Conservation (phyloP, 2,113 vertebrate genomes). For the Phoenicopterus ruber region DNA sequence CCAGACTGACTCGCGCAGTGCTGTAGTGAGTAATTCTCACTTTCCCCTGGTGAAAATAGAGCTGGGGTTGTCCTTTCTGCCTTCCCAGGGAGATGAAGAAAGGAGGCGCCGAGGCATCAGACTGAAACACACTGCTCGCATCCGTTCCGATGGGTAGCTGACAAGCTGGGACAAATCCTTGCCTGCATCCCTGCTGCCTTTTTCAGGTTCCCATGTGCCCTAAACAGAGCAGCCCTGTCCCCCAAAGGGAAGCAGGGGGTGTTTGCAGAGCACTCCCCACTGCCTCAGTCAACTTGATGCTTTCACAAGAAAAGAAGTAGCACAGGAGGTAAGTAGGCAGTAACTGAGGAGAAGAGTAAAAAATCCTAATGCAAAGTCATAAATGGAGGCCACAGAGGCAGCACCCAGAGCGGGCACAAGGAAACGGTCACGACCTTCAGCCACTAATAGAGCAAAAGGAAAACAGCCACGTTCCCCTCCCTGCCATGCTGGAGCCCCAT, state of each 20-base stretch:
- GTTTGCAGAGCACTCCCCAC: neutral
- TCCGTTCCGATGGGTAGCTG: neutral
- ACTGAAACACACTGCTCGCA: neutral
- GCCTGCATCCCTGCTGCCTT: neutral
- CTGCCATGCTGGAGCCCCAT: neutral
- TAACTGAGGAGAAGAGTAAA: neutral
- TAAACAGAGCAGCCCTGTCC: neutral
- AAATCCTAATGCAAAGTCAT: neutral
- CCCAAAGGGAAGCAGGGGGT: neutral
- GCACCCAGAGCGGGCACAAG: accelerated
- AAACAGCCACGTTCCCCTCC: neutral
- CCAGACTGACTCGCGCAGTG: neutral
- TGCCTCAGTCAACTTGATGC: neutral
- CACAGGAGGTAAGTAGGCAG: neutral
- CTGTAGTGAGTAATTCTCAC: slow-evolving; percentile 18
- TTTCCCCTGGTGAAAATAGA: slow-evolving; percentile 21
- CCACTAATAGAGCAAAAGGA: neutral
- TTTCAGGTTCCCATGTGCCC: neutral
- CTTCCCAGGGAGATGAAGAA: neutral
- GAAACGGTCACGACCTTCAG: neutral
- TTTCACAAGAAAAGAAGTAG: neutral
- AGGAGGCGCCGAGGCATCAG: neutral
- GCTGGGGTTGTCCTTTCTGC: neutral
- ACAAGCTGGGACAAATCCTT: neutral
- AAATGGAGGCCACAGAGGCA: neutral